Percentiles rank a stretch among this genome's conserved stretches.
Conservation (phyloP, 2,113 vertebrate species). For the Clinocottus analis region DNA sequence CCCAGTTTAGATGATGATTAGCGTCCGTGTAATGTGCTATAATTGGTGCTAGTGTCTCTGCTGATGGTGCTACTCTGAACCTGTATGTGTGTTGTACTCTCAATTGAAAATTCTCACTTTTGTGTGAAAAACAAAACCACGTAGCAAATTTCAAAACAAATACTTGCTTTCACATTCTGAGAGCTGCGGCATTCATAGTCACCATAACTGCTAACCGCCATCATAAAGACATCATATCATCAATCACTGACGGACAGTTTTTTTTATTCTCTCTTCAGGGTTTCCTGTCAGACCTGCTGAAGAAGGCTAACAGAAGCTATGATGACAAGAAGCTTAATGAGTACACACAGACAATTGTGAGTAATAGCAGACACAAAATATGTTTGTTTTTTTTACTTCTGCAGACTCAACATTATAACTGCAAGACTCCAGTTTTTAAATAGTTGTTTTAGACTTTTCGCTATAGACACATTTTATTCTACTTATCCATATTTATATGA, state of each 20-base stretch:
- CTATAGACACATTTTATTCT: background rate
- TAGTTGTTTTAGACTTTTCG: background rate
- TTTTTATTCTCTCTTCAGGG: conserved; percentile 80
- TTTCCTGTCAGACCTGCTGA: conserved; percentile 95
- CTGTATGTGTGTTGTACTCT: background rate
- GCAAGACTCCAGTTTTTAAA: background rate
- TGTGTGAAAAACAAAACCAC: conserved; percentile 11
- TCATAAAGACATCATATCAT: background rate
- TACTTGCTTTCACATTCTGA: background rate
- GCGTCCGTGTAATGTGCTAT: background rate
- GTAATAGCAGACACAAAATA: conserved; percentile 46
- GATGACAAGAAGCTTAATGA: conserved; percentile 94
- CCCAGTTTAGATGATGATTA: conserved; percentile 4
- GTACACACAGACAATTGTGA: conserved; percentile 96
- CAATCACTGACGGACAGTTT: background rate
- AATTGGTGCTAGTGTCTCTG: background rate
- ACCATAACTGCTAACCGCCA: background rate
- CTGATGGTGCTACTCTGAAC: background rate
- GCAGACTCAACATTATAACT: background rate
- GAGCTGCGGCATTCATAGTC: background rate
- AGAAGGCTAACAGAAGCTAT: conserved; percentile 93
- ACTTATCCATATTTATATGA: background rate
- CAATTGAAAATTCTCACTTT: background rate
- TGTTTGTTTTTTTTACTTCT: background rate
- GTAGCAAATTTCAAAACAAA: background rate